Evolutionary conservation across 37 sponge, comb jelly and placozoan genomes (phyloP).

Genomic region (Crambe crambe): DNA sequence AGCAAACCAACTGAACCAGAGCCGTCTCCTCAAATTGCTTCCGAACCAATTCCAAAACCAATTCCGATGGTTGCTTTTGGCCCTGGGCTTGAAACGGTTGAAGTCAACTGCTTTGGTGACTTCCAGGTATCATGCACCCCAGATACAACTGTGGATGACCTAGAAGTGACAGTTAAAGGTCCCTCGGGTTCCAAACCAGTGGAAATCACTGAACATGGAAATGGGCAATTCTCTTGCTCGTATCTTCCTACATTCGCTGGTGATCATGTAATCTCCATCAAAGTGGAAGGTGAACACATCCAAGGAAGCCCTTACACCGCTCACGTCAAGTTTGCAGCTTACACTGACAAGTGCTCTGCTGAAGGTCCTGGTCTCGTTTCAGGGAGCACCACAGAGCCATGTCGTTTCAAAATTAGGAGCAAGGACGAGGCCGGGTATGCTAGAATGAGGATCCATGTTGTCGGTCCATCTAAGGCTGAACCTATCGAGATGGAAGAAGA

Average conservation of each 20-base stretch:
- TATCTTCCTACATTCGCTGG: constrained; percentile 77
- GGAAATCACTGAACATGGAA: constrained; percentile 63
- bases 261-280: constrained; percentile 69
- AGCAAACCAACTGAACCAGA: background rate
- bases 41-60: background rate
- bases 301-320: constrained; percentile 78
- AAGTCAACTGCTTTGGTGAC: constrained; percentile 65
- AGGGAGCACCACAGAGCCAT: constrained; percentile 68
- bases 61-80: constrained; percentile 61
- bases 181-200: constrained; percentile 78
- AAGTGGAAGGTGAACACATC: constrained; percentile 74
- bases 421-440: constrained; percentile 72
- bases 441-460: constrained; percentile 73
- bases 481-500: constrained; percentile 81
- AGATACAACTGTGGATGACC: constrained; percentile 44
- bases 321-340: constrained; percentile 73
- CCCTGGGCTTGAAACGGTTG: constrained; percentile 79
- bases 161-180: constrained; percentile 60
- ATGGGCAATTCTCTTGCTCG: constrained; percentile 76
- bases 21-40: background rate
- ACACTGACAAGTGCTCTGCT: constrained; percentile 84
- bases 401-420: constrained; percentile 55
- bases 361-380: constrained; percentile 73
- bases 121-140: constrained; percentile 77
- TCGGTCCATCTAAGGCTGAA: constrained; percentile 88